Percentiles rank a stretch among this genome's conserved stretches.
These are phyloP conservation scores for Pandemis cinnamomeana DNA, from an alignment of 2,888 invertebrate species.

Conservation along the genomic window DNA sequence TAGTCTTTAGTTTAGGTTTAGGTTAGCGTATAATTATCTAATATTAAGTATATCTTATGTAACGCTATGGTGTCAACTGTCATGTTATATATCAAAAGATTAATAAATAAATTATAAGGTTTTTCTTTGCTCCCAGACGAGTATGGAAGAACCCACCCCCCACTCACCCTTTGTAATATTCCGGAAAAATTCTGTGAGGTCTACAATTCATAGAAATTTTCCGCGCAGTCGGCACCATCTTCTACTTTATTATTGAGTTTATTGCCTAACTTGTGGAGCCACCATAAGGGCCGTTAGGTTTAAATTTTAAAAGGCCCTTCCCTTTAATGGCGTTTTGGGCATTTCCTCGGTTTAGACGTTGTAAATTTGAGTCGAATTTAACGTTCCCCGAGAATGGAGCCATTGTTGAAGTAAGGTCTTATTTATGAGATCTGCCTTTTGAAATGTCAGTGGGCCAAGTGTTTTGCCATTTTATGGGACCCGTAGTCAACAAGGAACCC, in stretches of 20 bases:
- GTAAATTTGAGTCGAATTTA: conserved; percentile 16
- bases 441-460: background rate
- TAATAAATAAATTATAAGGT: too few species aligned
- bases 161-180: too few species aligned
- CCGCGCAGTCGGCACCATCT: background rate
- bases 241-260: background rate
- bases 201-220: background rate
- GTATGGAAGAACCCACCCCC: too few species aligned
- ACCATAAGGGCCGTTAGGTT: background rate
- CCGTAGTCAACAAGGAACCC: too few species aligned
- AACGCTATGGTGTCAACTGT: too few species aligned
- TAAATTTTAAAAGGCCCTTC: conserved; percentile 6
- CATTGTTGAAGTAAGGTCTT: conserved; percentile 4
- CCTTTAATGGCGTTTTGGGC: background rate
- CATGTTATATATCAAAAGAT: too few species aligned
- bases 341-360: background rate
- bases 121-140: too few species aligned
- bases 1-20: too few species aligned
- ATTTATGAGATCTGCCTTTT: background rate
- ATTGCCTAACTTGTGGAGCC: background rate
- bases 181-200: too few species aligned
- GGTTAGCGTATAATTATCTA: too few species aligned
- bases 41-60: too few species aligned
- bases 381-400: background rate
- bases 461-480: too few species aligned